These are phyloP conservation scores for Leptopilina syphax DNA, from an alignment of 2,888 invertebrate species.

Conservation along the genomic window DNA sequence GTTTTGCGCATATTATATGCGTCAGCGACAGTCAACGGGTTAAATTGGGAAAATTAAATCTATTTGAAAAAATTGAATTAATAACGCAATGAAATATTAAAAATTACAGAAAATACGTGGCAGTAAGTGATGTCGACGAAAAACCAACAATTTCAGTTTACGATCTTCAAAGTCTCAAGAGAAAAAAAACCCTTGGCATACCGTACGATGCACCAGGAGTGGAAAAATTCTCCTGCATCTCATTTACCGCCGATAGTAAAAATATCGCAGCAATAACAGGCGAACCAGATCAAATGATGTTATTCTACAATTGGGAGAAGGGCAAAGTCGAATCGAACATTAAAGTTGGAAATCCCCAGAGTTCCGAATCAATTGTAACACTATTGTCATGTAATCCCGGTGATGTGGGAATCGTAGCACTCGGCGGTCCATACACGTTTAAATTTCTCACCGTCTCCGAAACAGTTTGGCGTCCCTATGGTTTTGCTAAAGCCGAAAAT, in stretches of 20 bases:
- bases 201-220: conserved; percentile 80
- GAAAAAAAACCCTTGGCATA: conserved; percentile 83
- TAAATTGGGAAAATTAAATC: too few species aligned
- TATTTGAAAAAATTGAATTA: too few species aligned
- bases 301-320: conserved; percentile 90
- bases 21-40: too few species aligned
- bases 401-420: conserved; percentile 85
- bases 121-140: conserved; percentile 82
- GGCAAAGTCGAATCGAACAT: conserved; percentile 87
- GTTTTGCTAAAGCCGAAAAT: conserved; percentile 89
- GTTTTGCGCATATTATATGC: too few species aligned
- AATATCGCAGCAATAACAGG: conserved; percentile 88
- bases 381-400: conserved; percentile 87
- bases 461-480: conserved; percentile 89
- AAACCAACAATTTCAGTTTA: conserved; percentile 85
- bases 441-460: conserved; percentile 88
- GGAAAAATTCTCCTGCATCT: conserved; percentile 83
- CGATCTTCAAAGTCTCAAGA: conserved; percentile 84
- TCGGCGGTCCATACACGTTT: conserved; percentile 83
- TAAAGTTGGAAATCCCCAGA: conserved; percentile 85
- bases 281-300: conserved; percentile 89
- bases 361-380: conserved; percentile 82
- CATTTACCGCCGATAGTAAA: conserved; percentile 90
- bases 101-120: conserved; percentile 80
- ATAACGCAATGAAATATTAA: too few species aligned